Evolutionary conservation across 1,140 invertebrate genomes (phyloP), one percentile per base, ranked within the genome.

Genomic region (Saxidomus purpurata): DNA sequence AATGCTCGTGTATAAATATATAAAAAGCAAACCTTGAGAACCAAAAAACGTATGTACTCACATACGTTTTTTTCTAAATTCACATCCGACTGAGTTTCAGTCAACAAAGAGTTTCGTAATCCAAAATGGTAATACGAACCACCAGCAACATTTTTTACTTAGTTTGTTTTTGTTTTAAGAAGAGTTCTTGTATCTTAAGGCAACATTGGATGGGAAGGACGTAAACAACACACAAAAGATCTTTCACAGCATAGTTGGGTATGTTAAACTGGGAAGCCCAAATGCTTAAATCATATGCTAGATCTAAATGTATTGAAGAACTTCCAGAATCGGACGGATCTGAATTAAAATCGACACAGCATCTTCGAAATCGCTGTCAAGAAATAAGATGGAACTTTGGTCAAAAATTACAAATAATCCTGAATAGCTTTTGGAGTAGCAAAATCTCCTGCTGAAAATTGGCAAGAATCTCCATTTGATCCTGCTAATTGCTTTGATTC

Each of bases 91-190:
- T n/a, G 63, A 67, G 69, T 69, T 40, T 34, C 61, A 84, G 61
- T 84, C 63, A 84, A 69, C 31, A 84, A 67, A 47, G 82, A 69
- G 61, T 84, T 84, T 79, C 49, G 8, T 36, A 88, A 55, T 82
- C 87, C 87, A 83, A 89, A 89, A 89, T 89, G 67, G 38, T 74
- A 83, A 89, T 83, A 89, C 40, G 43, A 49, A 38, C 89, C 82
- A 47, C 89, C 89, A 85, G 71, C 74, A 11, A 77, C 61, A 49
- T 43, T 59, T 59, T 69, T n/a, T 13, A 90, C 49, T 38, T 85
- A 90, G 28, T 49, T 19, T 28, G 40, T 52, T 71, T 52, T 85
- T 59, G 80, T 76, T 69, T 80, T 80, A 31, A 90, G 74, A 13
- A 80, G n/a, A 71, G 74, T 85, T 80, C 82, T 85, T 40, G 81